A percentile compares a stretch with the other conserved stretches of the same genome.
phyloP scores from a whole-genome alignment of 2,113 vertebrate genomes.

The Murina feae region DNA sequence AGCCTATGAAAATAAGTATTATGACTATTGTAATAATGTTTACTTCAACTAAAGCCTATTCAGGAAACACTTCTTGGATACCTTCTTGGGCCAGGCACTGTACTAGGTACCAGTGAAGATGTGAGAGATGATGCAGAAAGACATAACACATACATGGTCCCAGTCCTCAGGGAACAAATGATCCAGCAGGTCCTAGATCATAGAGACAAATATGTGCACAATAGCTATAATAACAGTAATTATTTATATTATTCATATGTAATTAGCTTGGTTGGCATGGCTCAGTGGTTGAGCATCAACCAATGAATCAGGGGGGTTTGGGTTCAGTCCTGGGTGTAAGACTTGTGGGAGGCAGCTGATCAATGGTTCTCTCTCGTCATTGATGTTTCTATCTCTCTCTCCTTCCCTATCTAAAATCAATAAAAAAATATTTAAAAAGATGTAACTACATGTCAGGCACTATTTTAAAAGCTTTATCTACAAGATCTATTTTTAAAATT shows the following conservation, averaged over 20 bases:
- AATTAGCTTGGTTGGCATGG: background rate
- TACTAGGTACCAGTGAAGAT: background rate
- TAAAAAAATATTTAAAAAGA: background rate
- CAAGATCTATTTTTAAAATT: background rate
- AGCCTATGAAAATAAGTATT: constrained; percentile 13
- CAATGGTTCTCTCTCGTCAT: background rate
- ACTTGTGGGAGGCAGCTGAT: background rate
- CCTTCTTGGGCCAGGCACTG: background rate
- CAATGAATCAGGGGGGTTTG: background rate
- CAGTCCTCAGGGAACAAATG: background rate
- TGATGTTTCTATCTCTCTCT: background rate
- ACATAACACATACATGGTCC: background rate
- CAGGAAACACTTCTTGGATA: background rate
- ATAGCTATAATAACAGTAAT: background rate
- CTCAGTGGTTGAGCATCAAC: background rate
- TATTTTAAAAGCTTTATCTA: constrained; percentile 7
- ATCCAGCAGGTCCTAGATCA: background rate
- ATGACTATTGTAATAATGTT: background rate
- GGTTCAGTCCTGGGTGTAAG: background rate
- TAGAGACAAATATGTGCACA: background rate
- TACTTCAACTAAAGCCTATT: constrained; percentile 19
- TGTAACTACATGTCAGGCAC: background rate
- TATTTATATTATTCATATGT: background rate
- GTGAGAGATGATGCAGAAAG: background rate
- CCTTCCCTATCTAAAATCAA: background rate